phyloP scores from a whole-genome alignment of 2,797 vertebrate species.

The Sylvia borin region DNA sequence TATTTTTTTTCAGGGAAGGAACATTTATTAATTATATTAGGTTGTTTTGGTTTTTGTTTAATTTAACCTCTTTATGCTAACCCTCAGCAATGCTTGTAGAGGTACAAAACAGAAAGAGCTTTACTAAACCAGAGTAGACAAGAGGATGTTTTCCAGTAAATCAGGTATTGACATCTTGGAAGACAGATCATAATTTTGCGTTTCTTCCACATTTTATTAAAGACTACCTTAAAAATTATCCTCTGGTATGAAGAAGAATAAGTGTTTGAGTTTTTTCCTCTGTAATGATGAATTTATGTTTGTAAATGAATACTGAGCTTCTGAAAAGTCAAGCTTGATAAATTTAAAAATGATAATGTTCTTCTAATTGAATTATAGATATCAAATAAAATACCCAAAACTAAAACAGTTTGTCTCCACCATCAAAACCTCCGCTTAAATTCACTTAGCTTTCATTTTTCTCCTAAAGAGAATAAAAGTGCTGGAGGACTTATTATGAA shows the following conservation, averaged over 20 bases:
- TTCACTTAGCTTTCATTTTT: neutral
- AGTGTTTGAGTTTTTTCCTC: neutral
- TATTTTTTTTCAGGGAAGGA: neutral
- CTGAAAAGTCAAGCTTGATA: neutral
- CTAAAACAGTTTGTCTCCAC: neutral
- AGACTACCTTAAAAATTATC: neutral
- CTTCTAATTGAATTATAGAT: neutral
- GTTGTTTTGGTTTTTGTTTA: neutral
- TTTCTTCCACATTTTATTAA: neutral
- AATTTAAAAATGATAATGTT: neutral
- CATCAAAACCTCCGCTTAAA: rapidly evolving
- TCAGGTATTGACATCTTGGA: neutral
- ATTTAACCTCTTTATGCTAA: neutral
- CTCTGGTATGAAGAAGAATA: neutral
- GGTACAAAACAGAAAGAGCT: neutral
- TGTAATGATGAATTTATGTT: neutral
- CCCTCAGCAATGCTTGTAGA: neutral
- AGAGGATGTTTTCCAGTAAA: neutral
- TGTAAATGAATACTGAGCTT: neutral
- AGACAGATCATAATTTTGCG: neutral
- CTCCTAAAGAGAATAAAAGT: neutral
- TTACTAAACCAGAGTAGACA: neutral
- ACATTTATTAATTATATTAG: neutral
- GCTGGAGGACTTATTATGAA: neutral
- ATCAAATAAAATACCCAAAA: neutral